Conservation (phyloP, 2,888 invertebrate genomes). For the Pheosia gnoma region DNA sequence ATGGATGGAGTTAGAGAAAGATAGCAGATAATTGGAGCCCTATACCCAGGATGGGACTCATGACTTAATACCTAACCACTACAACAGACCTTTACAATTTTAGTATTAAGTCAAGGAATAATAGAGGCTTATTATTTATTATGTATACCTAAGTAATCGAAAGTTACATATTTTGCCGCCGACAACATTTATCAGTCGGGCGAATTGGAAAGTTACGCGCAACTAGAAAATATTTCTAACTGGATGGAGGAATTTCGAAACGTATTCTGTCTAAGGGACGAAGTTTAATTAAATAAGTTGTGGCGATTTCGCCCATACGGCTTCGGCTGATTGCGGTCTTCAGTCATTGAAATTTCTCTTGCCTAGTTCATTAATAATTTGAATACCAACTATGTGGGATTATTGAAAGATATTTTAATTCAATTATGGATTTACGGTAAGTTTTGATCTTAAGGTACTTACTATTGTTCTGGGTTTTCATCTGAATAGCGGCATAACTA, state of each 20-base stretch:
- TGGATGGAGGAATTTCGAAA: conserved; percentile 13
- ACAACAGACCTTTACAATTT: no score
- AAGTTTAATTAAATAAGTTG: conserved; percentile 33
- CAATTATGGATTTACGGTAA: not conserved
- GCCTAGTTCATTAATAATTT: conserved; percentile 22
- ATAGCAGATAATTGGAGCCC: no score
- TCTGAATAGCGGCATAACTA: no score
- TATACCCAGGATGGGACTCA: no score
- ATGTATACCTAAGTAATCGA: not conserved
- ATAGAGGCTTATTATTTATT: no score
- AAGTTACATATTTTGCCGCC: not conserved
- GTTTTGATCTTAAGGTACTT: no score
- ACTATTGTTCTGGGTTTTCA: no score
- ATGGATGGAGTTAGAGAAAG: no score
- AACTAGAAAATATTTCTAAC: conserved; percentile 15
- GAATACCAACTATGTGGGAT: conserved; percentile 18
- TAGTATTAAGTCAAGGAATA: no score
- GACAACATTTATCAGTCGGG: conserved; percentile 5
- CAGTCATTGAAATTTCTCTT: conserved; percentile 21
- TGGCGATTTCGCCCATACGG: conserved; percentile 2
- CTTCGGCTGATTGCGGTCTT: conserved; percentile 10
- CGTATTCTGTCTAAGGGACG: conserved; percentile 5
- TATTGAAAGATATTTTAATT: not conserved
- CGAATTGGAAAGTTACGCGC: conserved; percentile 15
- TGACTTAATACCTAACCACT: no score